Evolutionary conservation across 2,888 invertebrate genomes (phyloP).

Genomic region (Drosophila subsilvestris): DNA sequence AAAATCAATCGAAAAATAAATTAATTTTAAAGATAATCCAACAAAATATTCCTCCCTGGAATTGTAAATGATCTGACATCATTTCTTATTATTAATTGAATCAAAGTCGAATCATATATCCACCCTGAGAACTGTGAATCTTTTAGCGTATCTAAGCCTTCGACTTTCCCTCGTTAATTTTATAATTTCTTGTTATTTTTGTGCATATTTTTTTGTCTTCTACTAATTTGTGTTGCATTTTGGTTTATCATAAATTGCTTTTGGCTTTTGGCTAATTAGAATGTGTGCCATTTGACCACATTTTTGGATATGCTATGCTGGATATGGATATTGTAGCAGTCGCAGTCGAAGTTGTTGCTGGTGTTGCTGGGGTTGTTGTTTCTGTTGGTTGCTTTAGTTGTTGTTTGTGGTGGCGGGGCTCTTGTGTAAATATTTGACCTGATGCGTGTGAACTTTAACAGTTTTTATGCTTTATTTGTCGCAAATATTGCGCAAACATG

Average conservation of each 20-base stretch:
- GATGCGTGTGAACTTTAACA: slow-evolving; percentile 80
- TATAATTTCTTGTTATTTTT: slow-evolving; percentile 1
- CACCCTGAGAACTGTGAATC: neutral
- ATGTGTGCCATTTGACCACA: slow-evolving; percentile 45
- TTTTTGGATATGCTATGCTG: slow-evolving; percentile 36
- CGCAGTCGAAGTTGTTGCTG: neutral
- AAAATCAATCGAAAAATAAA: neutral
- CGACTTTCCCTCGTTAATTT: neutral
- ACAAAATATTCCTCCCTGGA: no score
- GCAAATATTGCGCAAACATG: slow-evolving; percentile 78
- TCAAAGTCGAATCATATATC: no score
- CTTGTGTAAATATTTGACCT: slow-evolving; percentile 78
- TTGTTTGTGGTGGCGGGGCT: slow-evolving; percentile 43
- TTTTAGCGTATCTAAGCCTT: neutral
- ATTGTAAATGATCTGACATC: no score
- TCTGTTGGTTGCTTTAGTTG: neutral
- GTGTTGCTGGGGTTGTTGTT: slow-evolving; percentile 10
- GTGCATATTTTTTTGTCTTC: slow-evolving; percentile 41
- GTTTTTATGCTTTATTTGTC: slow-evolving; percentile 80
- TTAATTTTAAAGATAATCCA: no score
- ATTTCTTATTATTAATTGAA: no score
- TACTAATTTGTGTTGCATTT: slow-evolving; percentile 46
- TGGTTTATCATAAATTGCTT: slow-evolving; percentile 69
- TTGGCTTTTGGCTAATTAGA: slow-evolving; percentile 63
- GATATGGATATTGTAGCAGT: neutral